A percentile compares a stretch with the other conserved stretches of the same genome.
Conservation (phyloP, 2,797 vertebrate genomes). For the Cynodonichthys magdalenae region DNA sequence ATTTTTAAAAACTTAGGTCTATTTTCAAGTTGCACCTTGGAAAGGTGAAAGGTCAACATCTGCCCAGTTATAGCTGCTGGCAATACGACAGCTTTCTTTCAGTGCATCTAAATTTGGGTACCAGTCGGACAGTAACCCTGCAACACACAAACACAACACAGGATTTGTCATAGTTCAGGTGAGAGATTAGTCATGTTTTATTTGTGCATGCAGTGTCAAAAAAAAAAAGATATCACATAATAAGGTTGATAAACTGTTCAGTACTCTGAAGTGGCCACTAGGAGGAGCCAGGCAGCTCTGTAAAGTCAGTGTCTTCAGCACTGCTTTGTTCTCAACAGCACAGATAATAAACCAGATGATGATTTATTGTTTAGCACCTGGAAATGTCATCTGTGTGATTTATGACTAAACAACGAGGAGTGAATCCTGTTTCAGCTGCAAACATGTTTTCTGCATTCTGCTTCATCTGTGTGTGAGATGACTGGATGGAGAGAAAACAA, state of each 20-base stretch:
- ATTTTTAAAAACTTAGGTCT: not conserved
- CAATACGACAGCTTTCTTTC: slow-evolving; percentile 94
- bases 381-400: slow-evolving; percentile 42
- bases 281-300: slow-evolving; percentile 70
- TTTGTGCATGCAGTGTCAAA: slow-evolving; percentile 28
- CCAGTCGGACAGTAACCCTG: slow-evolving; percentile 90
- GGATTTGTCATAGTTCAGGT: slow-evolving; percentile 36
- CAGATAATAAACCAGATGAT: slow-evolving; percentile 63
- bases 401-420: slow-evolving; percentile 48
- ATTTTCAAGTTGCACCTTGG: slow-evolving; percentile 82
- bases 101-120: slow-evolving; percentile 93
- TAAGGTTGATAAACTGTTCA: slow-evolving; percentile 22
- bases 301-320: slow-evolving; percentile 42
- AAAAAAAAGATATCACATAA: slow-evolving; percentile 30
- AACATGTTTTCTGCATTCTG: slow-evolving; percentile 9
- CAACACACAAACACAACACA: slow-evolving; percentile 57
- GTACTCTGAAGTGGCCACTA: slow-evolving; percentile 56
- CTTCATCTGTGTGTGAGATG: slow-evolving; percentile 16
- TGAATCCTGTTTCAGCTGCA: slow-evolving; percentile 30
- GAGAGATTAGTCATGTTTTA: slow-evolving; percentile 29
- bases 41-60: slow-evolving; percentile 94
- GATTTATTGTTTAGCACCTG: slow-evolving; percentile 61
- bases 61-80: slow-evolving; percentile 95
- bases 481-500: slow-evolving; percentile 26
- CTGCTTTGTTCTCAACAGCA: slow-evolving; percentile 78